Evolutionary conservation across 2,797 vertebrate genomes (phyloP), one percentile per base, ranked within the genome.

Genomic region (Siniperca obscura): DNA sequence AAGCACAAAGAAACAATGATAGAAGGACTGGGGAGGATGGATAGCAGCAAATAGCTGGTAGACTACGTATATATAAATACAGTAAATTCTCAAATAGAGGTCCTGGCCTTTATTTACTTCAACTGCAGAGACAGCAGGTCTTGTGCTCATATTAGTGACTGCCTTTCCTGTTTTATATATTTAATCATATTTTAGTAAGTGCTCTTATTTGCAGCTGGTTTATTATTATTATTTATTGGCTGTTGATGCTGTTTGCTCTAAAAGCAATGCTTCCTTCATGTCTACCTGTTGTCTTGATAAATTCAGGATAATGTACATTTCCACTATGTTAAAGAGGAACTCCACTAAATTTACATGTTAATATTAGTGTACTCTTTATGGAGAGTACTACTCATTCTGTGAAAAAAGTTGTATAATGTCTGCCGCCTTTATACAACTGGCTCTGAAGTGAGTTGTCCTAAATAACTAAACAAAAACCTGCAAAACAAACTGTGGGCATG

Each of bases 1-100:
- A 64, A 83, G 81, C 74, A 83, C 87, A 87, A 73, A 84, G 70
- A 76, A 76, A 84, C 77, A 86, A 77, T 69, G 79, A 75, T 55
- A 67, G 78, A 75, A 52, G 74, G 80, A 85, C 70, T 52, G 62
- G 36, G 2, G 70, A 59, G 74, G 77, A 77, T 61, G 73, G 76
- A 88, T 13, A 2, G 53, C 66, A 76, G 76, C 30, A 64, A 77
- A 78, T 30, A 74, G 72, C 62, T 73, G 62, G 14, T 79, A 42
- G 40, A 12, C 40, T 42, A n/a, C 38, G 57, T 50, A 36, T 22
- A 52, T 27, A 27, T n/a, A 61, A 42, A 65, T 36, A 76, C 59
- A 62, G 40, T n/a, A 25, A 25, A 76, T 76, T 53, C 46, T 72
- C 55, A 48, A 61, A 73, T 27, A 69, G 53, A 70, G 25, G 50